phyloP scores from a whole-genome alignment of 2,888 invertebrate species.

The Branchellion lobata region DNA sequence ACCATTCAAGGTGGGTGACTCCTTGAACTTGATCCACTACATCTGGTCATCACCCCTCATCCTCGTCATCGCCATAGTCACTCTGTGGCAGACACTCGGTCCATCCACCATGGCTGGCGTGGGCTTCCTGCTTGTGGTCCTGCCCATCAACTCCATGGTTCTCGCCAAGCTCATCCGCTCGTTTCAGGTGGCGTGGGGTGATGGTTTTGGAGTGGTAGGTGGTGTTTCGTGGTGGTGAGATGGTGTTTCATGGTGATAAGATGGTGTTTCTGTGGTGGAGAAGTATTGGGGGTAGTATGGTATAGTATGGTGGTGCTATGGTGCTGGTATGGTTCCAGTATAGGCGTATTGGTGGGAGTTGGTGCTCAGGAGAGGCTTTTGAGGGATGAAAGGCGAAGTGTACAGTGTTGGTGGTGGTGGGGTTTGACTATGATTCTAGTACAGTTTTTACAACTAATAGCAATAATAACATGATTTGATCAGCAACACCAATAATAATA shows the following conservation, averaged over 20 bases:
- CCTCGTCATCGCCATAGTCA: slow-evolving; percentile 72
- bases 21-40: slow-evolving; percentile 51
- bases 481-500: neutral
- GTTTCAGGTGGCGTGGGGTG: slow-evolving; percentile 45
- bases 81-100: slow-evolving; percentile 49
- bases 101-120: slow-evolving; percentile 44
- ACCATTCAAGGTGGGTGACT: slow-evolving; percentile 54
- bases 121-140: slow-evolving; percentile 46
- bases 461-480: no score
- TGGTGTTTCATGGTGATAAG: neutral
- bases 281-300: no score
- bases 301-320: no score
- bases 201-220: neutral
- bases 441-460: no score
- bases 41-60: slow-evolving; percentile 64
- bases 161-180: slow-evolving; percentile 47
- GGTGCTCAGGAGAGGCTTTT: no score
- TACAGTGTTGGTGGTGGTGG: no score
- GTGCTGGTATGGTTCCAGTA: no score
- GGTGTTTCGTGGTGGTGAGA: neutral
- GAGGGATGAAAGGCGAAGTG: no score
- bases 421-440: no score
- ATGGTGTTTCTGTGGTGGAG: neutral
- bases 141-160: slow-evolving; percentile 48
- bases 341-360: no score